A percentile compares a stretch with the other conserved stretches of the same genome.
Conservation (phyloP, 1,140 invertebrate genomes). For the Anastatus disparis region DNA sequence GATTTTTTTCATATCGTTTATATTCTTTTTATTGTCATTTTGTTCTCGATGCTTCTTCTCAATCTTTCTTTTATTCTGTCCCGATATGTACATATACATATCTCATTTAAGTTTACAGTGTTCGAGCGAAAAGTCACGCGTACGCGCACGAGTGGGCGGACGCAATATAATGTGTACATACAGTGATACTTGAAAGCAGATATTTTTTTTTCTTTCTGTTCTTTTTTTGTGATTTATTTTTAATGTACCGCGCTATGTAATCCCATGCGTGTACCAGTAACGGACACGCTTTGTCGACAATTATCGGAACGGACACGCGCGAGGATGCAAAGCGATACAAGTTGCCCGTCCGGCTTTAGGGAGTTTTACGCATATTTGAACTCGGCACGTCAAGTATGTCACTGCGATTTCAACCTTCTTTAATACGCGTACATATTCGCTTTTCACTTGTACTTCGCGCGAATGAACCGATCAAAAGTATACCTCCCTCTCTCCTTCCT, state of each 20-base stretch:
- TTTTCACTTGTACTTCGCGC: neutral
- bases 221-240: too few species aligned
- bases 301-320: slow-evolving; percentile 7
- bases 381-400: neutral
- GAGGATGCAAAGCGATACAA: slow-evolving; percentile 8
- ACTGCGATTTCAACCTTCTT: slow-evolving; percentile 1
- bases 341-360: neutral
- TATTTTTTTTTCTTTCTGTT: too few species aligned
- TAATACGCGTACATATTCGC: neutral
- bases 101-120: neutral
- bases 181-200: neutral
- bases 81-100: neutral
- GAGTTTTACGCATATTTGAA: slow-evolving; percentile 7
- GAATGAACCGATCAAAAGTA: too few species aligned
- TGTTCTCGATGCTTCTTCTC: too few species aligned
- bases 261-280: neutral
- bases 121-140: neutral
- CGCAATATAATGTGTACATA: too few species aligned
- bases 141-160: neutral
- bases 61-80: neutral
- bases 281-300: slow-evolving; percentile 16
- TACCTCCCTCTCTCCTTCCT: too few species aligned
- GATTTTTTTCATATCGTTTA: too few species aligned
- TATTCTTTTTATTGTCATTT: too few species aligned
- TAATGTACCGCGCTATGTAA: neutral